Conservation (phyloP, 2,113 vertebrate genomes). For the Hypanus sabinus region DNA sequence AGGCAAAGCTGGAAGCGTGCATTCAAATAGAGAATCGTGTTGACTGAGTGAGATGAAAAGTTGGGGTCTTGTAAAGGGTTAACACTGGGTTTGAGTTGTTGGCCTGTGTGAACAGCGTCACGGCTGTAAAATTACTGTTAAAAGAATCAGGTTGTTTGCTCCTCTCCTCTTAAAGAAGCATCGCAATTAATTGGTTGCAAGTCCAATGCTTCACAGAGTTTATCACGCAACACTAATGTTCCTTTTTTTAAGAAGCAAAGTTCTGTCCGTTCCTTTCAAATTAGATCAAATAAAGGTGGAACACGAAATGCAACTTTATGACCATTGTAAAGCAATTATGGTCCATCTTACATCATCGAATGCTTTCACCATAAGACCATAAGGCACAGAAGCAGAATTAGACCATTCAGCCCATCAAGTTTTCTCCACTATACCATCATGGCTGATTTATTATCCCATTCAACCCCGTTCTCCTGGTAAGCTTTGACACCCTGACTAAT, state of each 20-base stretch:
- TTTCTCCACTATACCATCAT: too few relatives aligned
- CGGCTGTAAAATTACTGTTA: not conserved
- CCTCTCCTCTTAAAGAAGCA: not conserved
- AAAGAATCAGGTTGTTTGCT: not conserved
- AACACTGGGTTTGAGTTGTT: not conserved
- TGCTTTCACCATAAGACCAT: not conserved
- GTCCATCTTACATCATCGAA: not conserved
- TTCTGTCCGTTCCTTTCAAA: not conserved
- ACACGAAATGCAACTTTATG: not conserved
- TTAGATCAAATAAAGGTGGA: not conserved
- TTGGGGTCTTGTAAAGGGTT: not conserved
- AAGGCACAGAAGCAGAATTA: too few relatives aligned
- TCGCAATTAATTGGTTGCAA: not conserved
- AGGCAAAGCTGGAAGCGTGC: not conserved
- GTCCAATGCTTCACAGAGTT: not conserved
- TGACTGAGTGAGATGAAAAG: not conserved
- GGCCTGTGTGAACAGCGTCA: not conserved
- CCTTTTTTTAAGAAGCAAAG: too few relatives aligned
- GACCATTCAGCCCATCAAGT: too few relatives aligned
- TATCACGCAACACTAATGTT: too few relatives aligned
- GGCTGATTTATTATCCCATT: too few relatives aligned
- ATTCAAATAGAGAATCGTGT: not conserved
- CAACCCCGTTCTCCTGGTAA: too few relatives aligned
- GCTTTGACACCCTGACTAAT: too few relatives aligned
- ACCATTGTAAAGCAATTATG: not conserved